Conservation (phyloP, 2,888 invertebrate species). For the Norana najaformis region DNA sequence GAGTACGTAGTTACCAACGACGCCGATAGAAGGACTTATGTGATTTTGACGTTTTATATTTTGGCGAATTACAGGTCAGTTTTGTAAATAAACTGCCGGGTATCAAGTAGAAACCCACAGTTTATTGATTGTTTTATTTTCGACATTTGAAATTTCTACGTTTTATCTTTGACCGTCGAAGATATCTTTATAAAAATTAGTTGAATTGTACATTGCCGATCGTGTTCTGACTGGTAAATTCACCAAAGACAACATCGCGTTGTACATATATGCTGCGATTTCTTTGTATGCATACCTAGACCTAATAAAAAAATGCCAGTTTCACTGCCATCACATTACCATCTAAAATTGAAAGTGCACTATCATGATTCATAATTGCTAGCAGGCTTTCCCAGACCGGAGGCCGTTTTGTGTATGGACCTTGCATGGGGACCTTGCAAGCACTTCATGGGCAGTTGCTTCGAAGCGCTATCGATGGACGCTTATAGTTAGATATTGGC, state of each 20-base stretch:
- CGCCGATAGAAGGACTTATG: neutral
- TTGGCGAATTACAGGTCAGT: neutral
- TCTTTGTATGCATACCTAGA: neutral
- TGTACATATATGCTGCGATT: neutral
- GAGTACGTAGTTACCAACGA: constrained; percentile 1
- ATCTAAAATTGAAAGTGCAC: neutral
- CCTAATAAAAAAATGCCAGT: neutral
- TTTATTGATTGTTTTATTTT: neutral
- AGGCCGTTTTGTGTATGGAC: too few species aligned
- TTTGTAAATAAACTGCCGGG: neutral
- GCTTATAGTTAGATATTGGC: neutral
- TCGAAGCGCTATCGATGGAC: too few species aligned
- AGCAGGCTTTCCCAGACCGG: neutral
- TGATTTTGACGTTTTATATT: neutral
- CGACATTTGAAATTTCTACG: neutral
- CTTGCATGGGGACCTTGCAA: neutral
- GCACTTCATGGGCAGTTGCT: neutral
- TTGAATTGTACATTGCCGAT: neutral
- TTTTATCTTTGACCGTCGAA: neutral
- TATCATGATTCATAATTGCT: too few species aligned
- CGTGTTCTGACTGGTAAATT: neutral
- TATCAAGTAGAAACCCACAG: neutral
- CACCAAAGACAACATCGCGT: neutral
- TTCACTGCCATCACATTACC: neutral
- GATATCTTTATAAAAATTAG: neutral